Evolutionary conservation across 2,113 vertebrate species (phyloP).

Genomic region (Struthio camelus): DNA sequence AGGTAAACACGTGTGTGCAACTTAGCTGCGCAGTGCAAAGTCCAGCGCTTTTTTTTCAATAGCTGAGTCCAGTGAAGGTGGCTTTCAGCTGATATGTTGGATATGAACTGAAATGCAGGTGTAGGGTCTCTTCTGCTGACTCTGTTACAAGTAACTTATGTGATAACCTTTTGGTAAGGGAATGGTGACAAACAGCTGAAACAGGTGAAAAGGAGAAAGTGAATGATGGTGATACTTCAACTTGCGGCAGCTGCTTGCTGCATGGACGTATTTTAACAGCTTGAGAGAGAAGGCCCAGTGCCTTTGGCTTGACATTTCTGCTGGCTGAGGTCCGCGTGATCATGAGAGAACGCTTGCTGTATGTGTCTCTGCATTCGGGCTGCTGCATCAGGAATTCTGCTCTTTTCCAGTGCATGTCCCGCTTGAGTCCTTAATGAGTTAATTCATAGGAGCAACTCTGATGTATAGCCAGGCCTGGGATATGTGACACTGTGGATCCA

Average conservation of each 20-base stretch:
- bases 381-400: not conserved
- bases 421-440: not conserved
- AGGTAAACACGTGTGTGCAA: not conserved
- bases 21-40: not conserved
- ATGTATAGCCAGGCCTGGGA: accelerated
- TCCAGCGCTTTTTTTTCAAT: not conserved
- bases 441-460: not conserved
- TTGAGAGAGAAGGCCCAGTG: not conserved
- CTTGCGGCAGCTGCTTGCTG: not conserved
- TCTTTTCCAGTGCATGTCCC: not conserved
- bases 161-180: not conserved
- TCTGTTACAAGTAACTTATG: not conserved
- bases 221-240: not conserved
- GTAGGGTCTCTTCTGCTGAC: not conserved
- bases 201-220: not conserved
- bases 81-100: not conserved
- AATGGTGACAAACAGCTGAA: not conserved
- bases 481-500: not conserved
- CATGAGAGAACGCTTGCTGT: not conserved
- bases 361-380: not conserved
- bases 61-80: not conserved
- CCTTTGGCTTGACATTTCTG: not conserved
- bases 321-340: not conserved
- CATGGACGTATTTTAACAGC: not conserved
- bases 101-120: not conserved